phyloP scores from a whole-genome alignment of 2,888 invertebrate species.

The Cheilosia soror region DNA sequence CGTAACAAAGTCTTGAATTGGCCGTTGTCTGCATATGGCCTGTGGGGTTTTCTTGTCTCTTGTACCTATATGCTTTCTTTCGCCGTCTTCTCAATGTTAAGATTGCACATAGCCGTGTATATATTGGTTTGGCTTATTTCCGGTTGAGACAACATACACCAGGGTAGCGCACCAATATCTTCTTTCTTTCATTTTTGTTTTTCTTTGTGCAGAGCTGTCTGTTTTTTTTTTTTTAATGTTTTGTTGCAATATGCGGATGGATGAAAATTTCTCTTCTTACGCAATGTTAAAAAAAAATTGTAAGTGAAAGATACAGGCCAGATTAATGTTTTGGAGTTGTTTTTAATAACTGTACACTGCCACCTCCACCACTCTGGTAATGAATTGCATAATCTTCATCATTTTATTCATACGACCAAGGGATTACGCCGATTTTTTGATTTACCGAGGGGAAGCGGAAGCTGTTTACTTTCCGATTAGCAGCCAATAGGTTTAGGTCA shows the following conservation, averaged over 20 bases:
- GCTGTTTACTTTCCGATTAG: slow-evolving; percentile 52
- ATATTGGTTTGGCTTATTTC: slow-evolving; percentile 69
- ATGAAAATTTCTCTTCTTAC: slow-evolving; percentile 73
- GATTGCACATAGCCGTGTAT: slow-evolving; percentile 39
- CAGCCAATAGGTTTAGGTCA: slow-evolving; percentile 16
- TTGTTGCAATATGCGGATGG: slow-evolving; percentile 74
- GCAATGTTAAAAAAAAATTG: slow-evolving; percentile 48
- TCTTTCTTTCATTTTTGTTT: slow-evolving; percentile 35
- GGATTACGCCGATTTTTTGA: slow-evolving; percentile 14
- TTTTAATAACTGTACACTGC: slow-evolving; percentile 34
- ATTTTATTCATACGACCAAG: slow-evolving; percentile 3
- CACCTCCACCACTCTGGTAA: slow-evolving; percentile 11
- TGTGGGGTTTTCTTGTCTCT: slow-evolving; percentile 42
- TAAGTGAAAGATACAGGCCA: slow-evolving; percentile 61
- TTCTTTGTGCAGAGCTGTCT: slow-evolving; percentile 45
- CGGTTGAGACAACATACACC: slow-evolving; percentile 55
- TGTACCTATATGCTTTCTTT: slow-evolving; percentile 50
- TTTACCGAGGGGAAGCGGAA: slow-evolving; percentile 31
- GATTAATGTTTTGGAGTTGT: slow-evolving; percentile 60
- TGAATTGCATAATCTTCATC: slow-evolving; percentile 32
- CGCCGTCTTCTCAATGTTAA: slow-evolving; percentile 54
- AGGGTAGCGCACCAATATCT: slow-evolving; percentile 64
- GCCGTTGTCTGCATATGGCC: slow-evolving; percentile 47
- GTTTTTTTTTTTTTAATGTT: slow-evolving; percentile 38
- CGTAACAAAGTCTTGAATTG: slow-evolving; percentile 57